These are phyloP conservation scores for Syngnathus acus DNA, from an alignment of 2,797 vertebrate species.

Conservation along the genomic window DNA sequence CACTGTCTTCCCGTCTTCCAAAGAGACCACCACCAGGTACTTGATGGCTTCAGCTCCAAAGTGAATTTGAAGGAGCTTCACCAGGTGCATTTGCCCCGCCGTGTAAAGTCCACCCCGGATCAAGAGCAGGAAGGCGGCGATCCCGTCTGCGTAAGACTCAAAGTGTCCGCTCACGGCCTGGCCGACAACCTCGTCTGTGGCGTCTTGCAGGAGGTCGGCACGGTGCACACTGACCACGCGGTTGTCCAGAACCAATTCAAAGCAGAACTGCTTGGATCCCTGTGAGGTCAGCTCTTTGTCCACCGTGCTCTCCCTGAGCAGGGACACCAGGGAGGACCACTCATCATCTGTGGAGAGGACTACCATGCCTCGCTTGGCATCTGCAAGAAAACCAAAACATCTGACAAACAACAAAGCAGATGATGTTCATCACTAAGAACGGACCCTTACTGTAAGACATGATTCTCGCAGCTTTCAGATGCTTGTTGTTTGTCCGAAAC, in stretches of 20 bases:
- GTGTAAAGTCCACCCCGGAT: constrained; percentile 39
- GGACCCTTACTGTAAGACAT: constrained; percentile 34
- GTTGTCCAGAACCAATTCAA: constrained; percentile 13
- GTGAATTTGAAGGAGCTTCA: constrained; percentile 31
- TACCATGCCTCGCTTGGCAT: constrained; percentile 20
- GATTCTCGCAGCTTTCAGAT: constrained; percentile 4
- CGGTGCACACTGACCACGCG: constrained; percentile 22
- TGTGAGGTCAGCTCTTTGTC: constrained; percentile 10
- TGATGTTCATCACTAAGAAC: background rate
- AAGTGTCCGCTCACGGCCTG: constrained; percentile 26
- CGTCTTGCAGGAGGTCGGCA: constrained; percentile 20
- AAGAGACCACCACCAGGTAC: constrained; percentile 37
- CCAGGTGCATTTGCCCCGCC: constrained; percentile 23
- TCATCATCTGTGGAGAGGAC: constrained; percentile 27
- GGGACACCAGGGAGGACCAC: constrained; percentile 25
- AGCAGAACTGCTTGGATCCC: constrained; percentile 19
- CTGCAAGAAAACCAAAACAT: background rate
- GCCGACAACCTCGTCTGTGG: constrained; percentile 27
- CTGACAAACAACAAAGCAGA: constrained; percentile 19
- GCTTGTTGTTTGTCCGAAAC: background rate
- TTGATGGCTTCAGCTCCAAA: constrained; percentile 36
- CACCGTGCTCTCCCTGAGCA: constrained; percentile 14
- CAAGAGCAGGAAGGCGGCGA: constrained; percentile 35
- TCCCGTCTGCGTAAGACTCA: constrained; percentile 15
- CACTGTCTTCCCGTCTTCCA: constrained; percentile 26